phyloP scores from a whole-genome alignment of 2,888 invertebrate species.

The Melinopterus prodromus region DNA sequence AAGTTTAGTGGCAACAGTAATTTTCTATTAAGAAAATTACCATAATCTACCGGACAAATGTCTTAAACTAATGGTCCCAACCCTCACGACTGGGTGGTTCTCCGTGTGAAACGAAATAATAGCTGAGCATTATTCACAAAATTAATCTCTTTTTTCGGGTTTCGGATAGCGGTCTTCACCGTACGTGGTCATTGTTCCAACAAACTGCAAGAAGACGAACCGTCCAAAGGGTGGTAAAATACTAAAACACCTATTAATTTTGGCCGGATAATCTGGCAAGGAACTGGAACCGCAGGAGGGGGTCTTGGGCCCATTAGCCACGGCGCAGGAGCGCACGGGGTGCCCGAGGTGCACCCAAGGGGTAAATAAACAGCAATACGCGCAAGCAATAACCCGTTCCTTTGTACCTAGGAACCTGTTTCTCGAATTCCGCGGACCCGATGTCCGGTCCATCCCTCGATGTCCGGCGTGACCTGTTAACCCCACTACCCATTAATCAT shows the following conservation, averaged over 20 bases:
- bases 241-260: conserved; percentile 15
- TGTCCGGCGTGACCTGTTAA: conserved; percentile 59
- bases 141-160: not conserved
- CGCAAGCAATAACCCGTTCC: conserved; percentile 53
- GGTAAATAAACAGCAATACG: conserved; percentile 56
- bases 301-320: conserved; percentile 8
- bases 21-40: not conserved
- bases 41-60: not conserved
- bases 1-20: too few species aligned
- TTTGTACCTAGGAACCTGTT: conserved; percentile 52
- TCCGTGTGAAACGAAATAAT: not conserved
- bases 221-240: conserved; percentile 5
- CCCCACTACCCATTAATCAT: conserved; percentile 62
- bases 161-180: not conserved
- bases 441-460: conserved; percentile 58
- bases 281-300: conserved; percentile 14
- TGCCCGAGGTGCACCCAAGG: not conserved
- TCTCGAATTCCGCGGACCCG: conserved; percentile 53
- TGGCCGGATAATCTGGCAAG: conserved; percentile 15
- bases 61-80: not conserved
- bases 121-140: not conserved
- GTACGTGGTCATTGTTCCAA: not conserved
- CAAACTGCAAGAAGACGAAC: not conserved
- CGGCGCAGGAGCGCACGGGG: not conserved
- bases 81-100: not conserved